phyloP scores from a whole-genome alignment of 2,797 vertebrate genomes.

The Ceryle rudis region DNA sequence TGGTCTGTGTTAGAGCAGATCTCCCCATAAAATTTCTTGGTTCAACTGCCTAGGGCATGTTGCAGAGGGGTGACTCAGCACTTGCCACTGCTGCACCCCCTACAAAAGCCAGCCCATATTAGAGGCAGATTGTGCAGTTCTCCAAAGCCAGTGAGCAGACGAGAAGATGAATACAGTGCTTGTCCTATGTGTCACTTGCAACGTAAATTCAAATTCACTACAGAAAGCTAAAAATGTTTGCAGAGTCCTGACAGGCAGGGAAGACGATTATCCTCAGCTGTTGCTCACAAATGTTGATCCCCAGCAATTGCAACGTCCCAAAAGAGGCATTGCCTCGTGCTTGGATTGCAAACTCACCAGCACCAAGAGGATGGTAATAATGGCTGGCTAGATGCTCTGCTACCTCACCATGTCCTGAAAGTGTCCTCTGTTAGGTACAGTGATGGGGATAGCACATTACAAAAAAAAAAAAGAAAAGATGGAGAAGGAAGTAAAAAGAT shows the following conservation, averaged over 20 bases:
- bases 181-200: conserved; percentile 56
- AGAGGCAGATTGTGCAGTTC: conserved; percentile 1
- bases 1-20: background rate
- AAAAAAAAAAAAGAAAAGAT: background rate
- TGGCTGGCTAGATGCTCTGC: background rate
- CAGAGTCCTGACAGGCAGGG: conserved; percentile 58
- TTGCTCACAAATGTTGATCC: background rate
- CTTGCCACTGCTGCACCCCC: background rate
- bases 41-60: background rate
- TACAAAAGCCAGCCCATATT: background rate
- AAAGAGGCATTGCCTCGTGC: conserved; percentile 5
- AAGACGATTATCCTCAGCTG: conserved; percentile 57
- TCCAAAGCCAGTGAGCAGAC: background rate
- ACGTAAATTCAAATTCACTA: conserved; percentile 48
- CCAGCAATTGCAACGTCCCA: background rate
- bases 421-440: background rate
- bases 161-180: conserved; percentile 39
- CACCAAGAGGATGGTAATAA: background rate
- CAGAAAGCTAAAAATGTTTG: conserved; percentile 54
- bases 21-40: background rate
- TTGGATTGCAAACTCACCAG: conserved; percentile 21
- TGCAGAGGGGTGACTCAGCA: background rate
- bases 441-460: background rate
- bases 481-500: background rate
- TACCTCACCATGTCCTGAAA: background rate